Evolutionary conservation across 2,113 vertebrate species (phyloP), one percentile per base, ranked within the genome.

Genomic region (Bujurquina vittata): DNA sequence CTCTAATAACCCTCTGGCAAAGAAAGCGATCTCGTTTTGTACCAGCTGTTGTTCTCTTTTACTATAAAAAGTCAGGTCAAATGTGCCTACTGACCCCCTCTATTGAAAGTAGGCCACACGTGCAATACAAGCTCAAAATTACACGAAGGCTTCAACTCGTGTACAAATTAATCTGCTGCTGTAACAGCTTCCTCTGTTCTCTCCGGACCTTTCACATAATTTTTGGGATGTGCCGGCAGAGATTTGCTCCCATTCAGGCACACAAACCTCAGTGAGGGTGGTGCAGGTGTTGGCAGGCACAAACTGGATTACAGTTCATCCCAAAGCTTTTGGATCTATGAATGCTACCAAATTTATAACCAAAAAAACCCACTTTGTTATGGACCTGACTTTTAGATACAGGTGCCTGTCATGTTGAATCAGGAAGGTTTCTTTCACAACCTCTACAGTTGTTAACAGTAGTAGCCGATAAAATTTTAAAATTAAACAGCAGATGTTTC

Each of bases 361-460:
- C 5, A 20, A 52, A 52, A 18, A 52, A 37, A 9, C 1, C 37
- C 23, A 31, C 52, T 52, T 72, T 6, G 52, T 72, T 52, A 72
- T 72, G 46, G 46, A 31, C 1, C 2, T 31, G 26, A 7, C 23
- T 52, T 52, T 52, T 52, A 26, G 23, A 6, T 1, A 1, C 40
- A 49, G 40, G 63, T 31, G 65, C 8, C 3, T 0, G 0, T 72
- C 10, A 0, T 6, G 1, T 72, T 8, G 26, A 52, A 72, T 3
- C 17, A 72, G 17, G 46, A 52, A 18, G 2, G 46, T 17, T 49
- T 49, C 14, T 49, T 49, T 49, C 46, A 15, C 15, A 49, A 17
- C 15, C 46, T 17, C 4, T 15, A 17, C 46, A 7, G 14, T 49
- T 49, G 46, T 7, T 14, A 52, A 14, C 15, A 7, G 17, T 17